Evolutionary conservation across 1,140 invertebrate genomes (phyloP).

Genomic region (Propsilocerus akamusi): DNA sequence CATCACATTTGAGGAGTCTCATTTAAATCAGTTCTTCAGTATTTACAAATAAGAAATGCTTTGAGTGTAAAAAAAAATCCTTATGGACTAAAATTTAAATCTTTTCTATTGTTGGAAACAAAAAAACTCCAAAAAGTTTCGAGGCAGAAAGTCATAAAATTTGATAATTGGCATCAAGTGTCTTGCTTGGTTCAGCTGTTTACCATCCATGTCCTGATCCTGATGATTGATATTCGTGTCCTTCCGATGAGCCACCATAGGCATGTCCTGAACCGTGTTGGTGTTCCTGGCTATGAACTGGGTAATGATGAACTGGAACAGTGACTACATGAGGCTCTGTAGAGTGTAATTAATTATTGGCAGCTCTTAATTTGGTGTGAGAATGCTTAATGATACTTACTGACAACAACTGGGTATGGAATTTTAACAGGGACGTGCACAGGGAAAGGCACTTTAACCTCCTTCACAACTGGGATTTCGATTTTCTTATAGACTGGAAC

Average conservation of each 20-base stretch:
- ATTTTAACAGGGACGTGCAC: constrained; percentile 21
- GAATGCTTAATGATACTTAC: too few species aligned
- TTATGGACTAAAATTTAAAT: too few species aligned
- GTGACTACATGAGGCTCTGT: neutral
- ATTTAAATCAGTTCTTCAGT: too few species aligned
- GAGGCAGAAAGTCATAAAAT: too few species aligned
- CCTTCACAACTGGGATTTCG: constrained; percentile 23
- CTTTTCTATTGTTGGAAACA: too few species aligned
- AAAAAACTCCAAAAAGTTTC: too few species aligned
- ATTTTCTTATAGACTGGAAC: constrained; percentile 21
- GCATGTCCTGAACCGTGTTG: neutral
- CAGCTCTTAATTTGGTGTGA: constrained; percentile 18
- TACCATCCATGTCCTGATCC: neutral
- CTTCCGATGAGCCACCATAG: neutral
- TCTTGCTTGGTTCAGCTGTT: too few species aligned
- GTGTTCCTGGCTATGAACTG: constrained; percentile 2
- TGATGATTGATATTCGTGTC: neutral
- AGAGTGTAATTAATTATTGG: neutral
- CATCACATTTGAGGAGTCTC: too few species aligned
- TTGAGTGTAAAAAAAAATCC: too few species aligned
- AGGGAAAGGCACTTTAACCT: constrained; percentile 27
- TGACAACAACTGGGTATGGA: constrained; percentile 7
- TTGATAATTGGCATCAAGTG: too few species aligned
- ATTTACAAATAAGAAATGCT: too few species aligned
- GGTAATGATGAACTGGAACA: neutral